phyloP scores from a whole-genome alignment of 92 coral and sea anemone genomes.

The Anthopleura xanthogrammica region DNA sequence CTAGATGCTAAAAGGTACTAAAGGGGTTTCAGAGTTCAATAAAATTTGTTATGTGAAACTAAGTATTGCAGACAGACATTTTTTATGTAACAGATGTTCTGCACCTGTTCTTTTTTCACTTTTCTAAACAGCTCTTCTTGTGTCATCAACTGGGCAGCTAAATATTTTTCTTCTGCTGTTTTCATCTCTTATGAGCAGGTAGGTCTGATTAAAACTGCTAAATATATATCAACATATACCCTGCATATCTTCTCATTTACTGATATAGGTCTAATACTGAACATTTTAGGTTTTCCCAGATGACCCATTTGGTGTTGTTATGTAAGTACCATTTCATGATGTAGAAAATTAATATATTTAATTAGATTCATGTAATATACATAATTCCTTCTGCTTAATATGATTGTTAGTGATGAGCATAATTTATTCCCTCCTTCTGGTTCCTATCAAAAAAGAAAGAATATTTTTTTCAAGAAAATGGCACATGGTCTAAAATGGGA shows the following conservation, averaged over 20 bases:
- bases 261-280: neutral
- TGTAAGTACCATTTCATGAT: conserved; percentile 47
- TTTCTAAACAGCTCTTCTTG: conserved; percentile 53
- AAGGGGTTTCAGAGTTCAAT: no score
- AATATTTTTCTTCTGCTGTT: conserved; percentile 59
- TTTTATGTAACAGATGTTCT: neutral
- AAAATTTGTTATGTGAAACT: neutral
- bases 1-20: conserved; percentile 62
- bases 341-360: no score
- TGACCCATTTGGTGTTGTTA: conserved; percentile 77
- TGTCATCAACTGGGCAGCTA: conserved; percentile 68
- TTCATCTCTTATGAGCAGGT: conserved; percentile 85
- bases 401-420: no score
- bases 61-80: no score
- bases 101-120: neutral
- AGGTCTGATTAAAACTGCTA: neutral
- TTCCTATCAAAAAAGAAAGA: no score
- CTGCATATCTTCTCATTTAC: neutral
- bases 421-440: no score
- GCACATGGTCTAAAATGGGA: no score
- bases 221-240: no score
- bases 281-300: conserved; percentile 59
- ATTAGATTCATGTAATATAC: no score
- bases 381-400: no score
- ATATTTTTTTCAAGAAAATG: no score